Percentiles rank a stretch among this genome's conserved stretches.
These are phyloP conservation scores for Microcebus griseorufus DNA, from an alignment of 2,113 vertebrate genomes.

Conservation along the genomic window DNA sequence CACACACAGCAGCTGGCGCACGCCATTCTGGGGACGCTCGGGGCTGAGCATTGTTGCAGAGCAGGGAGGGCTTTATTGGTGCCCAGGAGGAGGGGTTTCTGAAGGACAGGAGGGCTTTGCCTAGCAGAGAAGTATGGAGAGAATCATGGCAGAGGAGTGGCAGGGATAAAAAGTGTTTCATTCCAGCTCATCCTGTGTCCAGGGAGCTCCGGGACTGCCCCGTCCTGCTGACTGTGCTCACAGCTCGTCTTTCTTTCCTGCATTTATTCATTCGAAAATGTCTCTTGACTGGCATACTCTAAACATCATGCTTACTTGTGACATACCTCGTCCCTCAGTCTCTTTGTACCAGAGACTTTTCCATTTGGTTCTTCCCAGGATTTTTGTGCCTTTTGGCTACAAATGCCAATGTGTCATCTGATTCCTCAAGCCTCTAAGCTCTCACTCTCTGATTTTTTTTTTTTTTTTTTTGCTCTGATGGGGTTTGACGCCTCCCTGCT, in stretches of 20 bases:
- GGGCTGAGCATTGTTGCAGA: not conserved
- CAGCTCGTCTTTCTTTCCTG: not conserved
- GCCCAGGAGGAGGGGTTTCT: not conserved
- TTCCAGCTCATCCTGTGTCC: not conserved
- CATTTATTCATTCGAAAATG: not conserved
- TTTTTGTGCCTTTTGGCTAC: not conserved
- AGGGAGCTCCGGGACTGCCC: not conserved
- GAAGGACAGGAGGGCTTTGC: not conserved
- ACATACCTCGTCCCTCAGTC: accelerated
- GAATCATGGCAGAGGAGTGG: not conserved
- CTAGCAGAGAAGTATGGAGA: not conserved
- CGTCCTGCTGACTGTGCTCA: not conserved
- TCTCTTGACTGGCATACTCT: not conserved
- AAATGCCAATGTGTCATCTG: not conserved
- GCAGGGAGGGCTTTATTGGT: not conserved
- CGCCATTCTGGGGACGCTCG: not conserved
- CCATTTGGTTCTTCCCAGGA: not conserved
- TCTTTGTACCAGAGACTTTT: not conserved
- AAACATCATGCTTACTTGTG: not conserved
- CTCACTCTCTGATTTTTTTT: not conserved
- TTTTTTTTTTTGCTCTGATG: not conserved
- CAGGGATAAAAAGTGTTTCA: no score
- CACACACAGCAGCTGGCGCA: not conserved
- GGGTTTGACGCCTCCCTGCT: not conserved
- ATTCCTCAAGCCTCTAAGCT: not conserved